phyloP scores from a whole-genome alignment of 2,797 vertebrate species.

The Sebastes kiyomatsui region DNA sequence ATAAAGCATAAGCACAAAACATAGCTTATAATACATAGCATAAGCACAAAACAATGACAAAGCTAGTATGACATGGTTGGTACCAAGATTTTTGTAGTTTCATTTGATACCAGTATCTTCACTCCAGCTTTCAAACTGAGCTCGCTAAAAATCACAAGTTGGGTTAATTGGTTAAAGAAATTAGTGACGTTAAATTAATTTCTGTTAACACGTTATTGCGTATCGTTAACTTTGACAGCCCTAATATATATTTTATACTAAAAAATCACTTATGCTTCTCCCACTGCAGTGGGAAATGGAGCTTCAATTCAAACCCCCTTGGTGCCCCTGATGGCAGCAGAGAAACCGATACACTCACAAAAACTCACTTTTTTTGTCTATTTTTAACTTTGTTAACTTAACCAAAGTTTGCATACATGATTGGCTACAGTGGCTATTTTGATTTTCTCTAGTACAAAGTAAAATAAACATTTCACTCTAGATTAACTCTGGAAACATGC shows the following conservation, averaged over 20 bases:
- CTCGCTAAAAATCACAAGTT: too few relatives aligned
- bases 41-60: too few relatives aligned
- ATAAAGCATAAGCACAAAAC: too few relatives aligned
- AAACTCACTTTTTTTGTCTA: not conserved
- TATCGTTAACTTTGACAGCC: too few relatives aligned
- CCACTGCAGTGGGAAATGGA: not conserved
- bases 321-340: not conserved
- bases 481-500: not conserved
- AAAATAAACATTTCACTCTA: not conserved
- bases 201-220: too few relatives aligned
- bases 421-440: not conserved
- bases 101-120: too few relatives aligned
- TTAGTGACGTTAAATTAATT: too few relatives aligned
- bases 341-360: not conserved
- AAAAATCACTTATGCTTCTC: not conserved
- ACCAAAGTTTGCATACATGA: not conserved
- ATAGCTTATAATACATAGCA: too few relatives aligned
- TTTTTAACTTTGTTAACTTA: not conserved
- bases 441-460: not conserved
- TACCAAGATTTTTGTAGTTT: too few relatives aligned
- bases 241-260: not conserved
- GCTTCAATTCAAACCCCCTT: not conserved
- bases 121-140: too few relatives aligned
- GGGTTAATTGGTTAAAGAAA: too few relatives aligned
- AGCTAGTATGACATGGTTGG: too few relatives aligned